These are phyloP conservation scores for Drosophila pallidifrons DNA, from an alignment of 1,140 invertebrate species.

Conservation along the genomic window DNA sequence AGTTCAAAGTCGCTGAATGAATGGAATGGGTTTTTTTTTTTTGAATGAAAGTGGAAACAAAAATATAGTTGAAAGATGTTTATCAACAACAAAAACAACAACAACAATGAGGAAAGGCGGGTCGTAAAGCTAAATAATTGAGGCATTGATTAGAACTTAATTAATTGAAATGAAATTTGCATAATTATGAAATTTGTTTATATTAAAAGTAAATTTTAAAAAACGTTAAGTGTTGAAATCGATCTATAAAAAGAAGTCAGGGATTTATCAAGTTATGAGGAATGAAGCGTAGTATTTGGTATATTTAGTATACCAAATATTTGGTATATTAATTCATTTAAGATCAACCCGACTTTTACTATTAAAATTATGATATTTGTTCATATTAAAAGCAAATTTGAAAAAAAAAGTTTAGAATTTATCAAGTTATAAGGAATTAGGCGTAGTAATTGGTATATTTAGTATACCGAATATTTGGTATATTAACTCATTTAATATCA, in stretches of 20 bases:
- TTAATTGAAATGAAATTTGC: conserved; percentile 9
- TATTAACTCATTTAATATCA: no score
- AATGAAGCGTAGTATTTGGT: no score
- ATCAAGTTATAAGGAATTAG: no score
- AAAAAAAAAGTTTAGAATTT: no score
- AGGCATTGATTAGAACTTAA: conserved; percentile 23
- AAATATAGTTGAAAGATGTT: conserved; percentile 11
- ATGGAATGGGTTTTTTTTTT: conserved; percentile 28
- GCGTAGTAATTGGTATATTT: no score
- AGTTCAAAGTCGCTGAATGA: conserved; percentile 27
- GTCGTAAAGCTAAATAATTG: conserved; percentile 1
- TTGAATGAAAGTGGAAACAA: conserved; percentile 23
- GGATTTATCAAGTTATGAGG: no score
- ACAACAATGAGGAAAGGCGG: not conserved
- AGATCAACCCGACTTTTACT: not conserved
- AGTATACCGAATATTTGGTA: no score
- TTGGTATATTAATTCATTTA: no score
- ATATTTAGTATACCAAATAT: no score
- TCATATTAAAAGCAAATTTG: no score
- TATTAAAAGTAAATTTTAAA: not conserved
- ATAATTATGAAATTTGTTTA: not conserved
- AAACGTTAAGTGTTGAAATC: no score
- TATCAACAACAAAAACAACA: conserved; percentile 7
- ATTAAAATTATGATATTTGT: not conserved
- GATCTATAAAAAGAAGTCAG: no score